These are phyloP conservation scores for Pseudomyrmex concolor DNA, from an alignment of 1,140 invertebrate species.

Conservation along the genomic window DNA sequence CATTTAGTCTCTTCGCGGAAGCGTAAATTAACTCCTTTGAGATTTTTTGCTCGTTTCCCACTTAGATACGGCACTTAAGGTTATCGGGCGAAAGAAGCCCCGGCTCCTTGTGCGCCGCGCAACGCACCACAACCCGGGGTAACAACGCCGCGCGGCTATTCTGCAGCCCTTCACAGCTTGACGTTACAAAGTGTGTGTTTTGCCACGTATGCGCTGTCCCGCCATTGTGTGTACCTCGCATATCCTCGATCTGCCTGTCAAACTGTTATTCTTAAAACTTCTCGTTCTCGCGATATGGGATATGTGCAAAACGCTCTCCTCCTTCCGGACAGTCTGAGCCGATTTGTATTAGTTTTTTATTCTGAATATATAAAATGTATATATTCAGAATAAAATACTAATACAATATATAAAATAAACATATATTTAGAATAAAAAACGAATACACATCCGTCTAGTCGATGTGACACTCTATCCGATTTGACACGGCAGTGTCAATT, in stretches of 20 bases:
- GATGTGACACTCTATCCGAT: no score
- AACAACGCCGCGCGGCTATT: slow-evolving; percentile 50
- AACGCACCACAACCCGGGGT: neutral
- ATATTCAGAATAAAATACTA: no score
- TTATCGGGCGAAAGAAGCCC: slow-evolving; percentile 22
- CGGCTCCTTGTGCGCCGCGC: slow-evolving; percentile 44
- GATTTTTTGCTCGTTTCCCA: slow-evolving; percentile 56
- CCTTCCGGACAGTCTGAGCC: neutral
- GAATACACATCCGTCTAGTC: no score
- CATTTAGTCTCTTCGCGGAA: slow-evolving; percentile 61
- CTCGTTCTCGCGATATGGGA: slow-evolving; percentile 20
- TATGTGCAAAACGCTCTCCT: neutral
- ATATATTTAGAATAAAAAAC: no score
- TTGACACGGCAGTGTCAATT: no score
- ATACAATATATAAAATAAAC: no score
- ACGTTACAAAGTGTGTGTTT: slow-evolving; percentile 56
- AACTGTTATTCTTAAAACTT: slow-evolving; percentile 53
- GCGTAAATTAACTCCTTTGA: slow-evolving; percentile 62
- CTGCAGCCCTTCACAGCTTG: slow-evolving; percentile 44
- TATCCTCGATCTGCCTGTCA: slow-evolving; percentile 42
- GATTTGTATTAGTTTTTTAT: no score
- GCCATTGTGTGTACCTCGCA: slow-evolving; percentile 42
- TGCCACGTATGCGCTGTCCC: slow-evolving; percentile 28
- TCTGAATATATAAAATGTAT: no score
- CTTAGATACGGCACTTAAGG: slow-evolving; percentile 59